Conservation (phyloP, 1,140 invertebrate species). For the Scaptomyza pallida region DNA sequence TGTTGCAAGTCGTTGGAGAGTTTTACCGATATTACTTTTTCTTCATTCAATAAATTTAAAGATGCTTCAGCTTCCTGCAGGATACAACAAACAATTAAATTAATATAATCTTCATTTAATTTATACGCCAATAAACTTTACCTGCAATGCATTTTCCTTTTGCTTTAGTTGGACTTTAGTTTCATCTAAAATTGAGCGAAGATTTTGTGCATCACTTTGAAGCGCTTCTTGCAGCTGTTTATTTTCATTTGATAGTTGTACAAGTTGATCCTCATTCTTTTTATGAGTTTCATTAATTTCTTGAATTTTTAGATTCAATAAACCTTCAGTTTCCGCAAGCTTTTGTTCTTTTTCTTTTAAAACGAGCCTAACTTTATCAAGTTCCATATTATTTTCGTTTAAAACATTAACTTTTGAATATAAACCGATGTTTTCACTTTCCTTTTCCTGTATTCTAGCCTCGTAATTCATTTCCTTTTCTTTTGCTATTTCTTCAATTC, state of each 20-base stretch:
- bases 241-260: conserved; percentile 34
- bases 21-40: conserved; percentile 28
- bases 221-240: conserved; percentile 29
- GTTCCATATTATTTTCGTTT: conserved; percentile 43
- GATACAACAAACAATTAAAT: not conserved
- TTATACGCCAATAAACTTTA: conserved; percentile 3
- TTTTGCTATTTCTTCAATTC: conserved; percentile 42
- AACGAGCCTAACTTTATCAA: conserved; percentile 43
- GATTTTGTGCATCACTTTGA: conserved; percentile 17
- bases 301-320: conserved; percentile 37
- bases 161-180: conserved; percentile 14
- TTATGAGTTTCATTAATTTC: conserved; percentile 37
- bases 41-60: conserved; percentile 31
- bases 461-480: conserved; percentile 53
- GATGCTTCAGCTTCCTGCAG: conserved; percentile 27
- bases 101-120: not conserved
- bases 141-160: conserved; percentile 28
- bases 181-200: conserved; percentile 15
- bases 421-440: conserved; percentile 46
- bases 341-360: conserved; percentile 44
- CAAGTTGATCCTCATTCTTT: conserved; percentile 45
- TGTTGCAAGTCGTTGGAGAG: conserved; percentile 36
- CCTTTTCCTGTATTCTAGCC: conserved; percentile 53
- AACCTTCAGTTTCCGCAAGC: conserved; percentile 37
- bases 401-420: conserved; percentile 45